Evolutionary conservation across 2,113 vertebrate species (phyloP).

Genomic region (Petroica traversi): DNA sequence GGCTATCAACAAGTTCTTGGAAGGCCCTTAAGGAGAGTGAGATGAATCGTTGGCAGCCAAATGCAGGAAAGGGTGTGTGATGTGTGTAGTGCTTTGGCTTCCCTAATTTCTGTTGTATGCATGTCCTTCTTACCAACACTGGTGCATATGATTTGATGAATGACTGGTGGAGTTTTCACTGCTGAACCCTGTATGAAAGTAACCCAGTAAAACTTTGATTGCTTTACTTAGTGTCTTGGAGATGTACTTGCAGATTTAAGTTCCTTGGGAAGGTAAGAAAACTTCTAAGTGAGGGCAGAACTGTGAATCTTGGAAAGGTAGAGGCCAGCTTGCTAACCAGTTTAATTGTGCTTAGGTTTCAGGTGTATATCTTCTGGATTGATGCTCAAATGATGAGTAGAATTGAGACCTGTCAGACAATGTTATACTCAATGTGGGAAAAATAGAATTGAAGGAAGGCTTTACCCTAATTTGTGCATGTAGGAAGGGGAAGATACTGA

Average conservation of each 20-base stretch:
- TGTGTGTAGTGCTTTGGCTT: background rate
- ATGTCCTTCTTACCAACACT: background rate
- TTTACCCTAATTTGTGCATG: background rate
- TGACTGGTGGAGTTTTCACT: background rate
- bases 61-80: too few relatives aligned
- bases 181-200: background rate
- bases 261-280: background rate
- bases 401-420: background rate
- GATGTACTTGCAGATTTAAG: fast-evolving
- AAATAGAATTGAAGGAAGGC: background rate
- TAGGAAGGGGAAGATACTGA: background rate
- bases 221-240: background rate
- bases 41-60: background rate
- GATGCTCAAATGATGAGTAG: background rate
- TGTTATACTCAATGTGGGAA: background rate
- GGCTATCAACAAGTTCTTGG: background rate
- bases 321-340: background rate
- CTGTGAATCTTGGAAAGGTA: background rate
- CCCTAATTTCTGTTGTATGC: background rate
- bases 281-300: background rate
- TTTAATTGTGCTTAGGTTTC: background rate
- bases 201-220: background rate
- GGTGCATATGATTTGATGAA: background rate
- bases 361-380: background rate
- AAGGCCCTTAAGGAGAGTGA: background rate